Percentiles rank a stretch among this genome's conserved stretches.
These are phyloP conservation scores for Taeniopygia guttata DNA, from an alignment of 2,797 vertebrate species.

Conservation along the genomic window DNA sequence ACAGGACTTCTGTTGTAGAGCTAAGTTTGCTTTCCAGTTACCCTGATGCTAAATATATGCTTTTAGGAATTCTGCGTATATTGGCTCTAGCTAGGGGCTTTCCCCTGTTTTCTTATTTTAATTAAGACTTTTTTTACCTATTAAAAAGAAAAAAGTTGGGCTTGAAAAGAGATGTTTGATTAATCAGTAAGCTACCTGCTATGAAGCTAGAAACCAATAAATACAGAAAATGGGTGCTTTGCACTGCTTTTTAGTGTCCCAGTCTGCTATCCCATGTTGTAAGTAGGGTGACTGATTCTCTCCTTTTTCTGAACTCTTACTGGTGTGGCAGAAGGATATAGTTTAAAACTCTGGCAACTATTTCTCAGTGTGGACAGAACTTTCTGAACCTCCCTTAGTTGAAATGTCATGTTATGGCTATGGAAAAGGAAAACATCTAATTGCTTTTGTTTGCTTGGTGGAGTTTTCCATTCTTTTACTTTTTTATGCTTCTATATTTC, in stretches of 20 bases:
- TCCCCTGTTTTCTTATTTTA: not conserved
- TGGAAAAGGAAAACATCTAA: not conserved
- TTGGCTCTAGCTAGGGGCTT: conserved; percentile 3
- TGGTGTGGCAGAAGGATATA: not conserved
- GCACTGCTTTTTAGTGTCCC: not conserved
- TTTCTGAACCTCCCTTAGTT: not conserved
- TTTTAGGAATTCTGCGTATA: conserved; percentile 24
- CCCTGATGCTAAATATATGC: conserved; percentile 35
- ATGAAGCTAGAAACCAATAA: not conserved
- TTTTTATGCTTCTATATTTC: not conserved
- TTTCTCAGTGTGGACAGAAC: not conserved
- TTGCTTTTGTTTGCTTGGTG: not conserved
- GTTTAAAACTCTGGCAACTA: not conserved
- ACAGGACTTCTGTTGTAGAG: conserved; percentile 36
- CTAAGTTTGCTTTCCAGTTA: conserved; percentile 48
- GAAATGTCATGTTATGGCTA: not conserved
- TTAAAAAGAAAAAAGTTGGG: not conserved
- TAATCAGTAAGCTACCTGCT: not conserved
- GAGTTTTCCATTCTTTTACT: not conserved
- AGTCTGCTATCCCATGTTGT: not conserved
- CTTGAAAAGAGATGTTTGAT: not conserved
- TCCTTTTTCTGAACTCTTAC: not conserved
- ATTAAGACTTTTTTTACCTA: not conserved
- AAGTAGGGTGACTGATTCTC: not conserved
- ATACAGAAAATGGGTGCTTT: not conserved